Base-by-base conservation (phyloP, 2,888 invertebrate genomes). In the Mellilla xanthometata region DNA sequence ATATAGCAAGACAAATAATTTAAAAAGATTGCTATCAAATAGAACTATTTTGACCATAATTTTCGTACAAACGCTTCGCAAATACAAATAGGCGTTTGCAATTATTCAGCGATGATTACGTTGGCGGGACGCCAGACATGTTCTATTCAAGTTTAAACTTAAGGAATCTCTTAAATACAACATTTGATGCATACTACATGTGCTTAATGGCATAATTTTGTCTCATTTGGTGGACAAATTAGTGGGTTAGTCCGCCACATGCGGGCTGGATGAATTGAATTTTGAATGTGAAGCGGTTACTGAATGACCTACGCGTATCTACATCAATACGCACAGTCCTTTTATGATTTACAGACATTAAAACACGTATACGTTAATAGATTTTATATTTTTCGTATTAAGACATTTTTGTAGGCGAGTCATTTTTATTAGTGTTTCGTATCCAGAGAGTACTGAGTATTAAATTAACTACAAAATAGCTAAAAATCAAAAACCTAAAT, bases 61-160 rank as follows among this genome's bases (percentile, higher is more conserved):
- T 23, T 23, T 32, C 12, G 35, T n/a, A 2, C n/a, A 66, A 71
- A 72, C 63, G 62, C 58, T 67, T 59, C 56, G 62, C 68, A 69
- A 74, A 72, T 72, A 70, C 72, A 68, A 71, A 47, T 32, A 41
- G 36, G 68, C 69, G 65, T 68, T 72, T 62, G 60, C 67, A 62
- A 69, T 73, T 68, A 75, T 71, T 70, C 69, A 64, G 60, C 68
- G 60, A 68, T 71, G 74, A 78, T 76, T 76, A 67, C 63, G 60
- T 68, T 77, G 76, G 77, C 73, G 39, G 44, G 43, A 41, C 46
- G 76, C 77, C 77, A 77, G 64, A 52, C 49, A 52, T 49, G 53
- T 54, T 62, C 61, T 62, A 65, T 60, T 57, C 49, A 51, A 8
- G 15, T 13, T 15, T 33, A 41, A 47, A 40, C 27, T 36, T 41